These are phyloP conservation scores for Bombus ignitus DNA, from an alignment of 1,140 invertebrate genomes.

Conservation along the genomic window DNA sequence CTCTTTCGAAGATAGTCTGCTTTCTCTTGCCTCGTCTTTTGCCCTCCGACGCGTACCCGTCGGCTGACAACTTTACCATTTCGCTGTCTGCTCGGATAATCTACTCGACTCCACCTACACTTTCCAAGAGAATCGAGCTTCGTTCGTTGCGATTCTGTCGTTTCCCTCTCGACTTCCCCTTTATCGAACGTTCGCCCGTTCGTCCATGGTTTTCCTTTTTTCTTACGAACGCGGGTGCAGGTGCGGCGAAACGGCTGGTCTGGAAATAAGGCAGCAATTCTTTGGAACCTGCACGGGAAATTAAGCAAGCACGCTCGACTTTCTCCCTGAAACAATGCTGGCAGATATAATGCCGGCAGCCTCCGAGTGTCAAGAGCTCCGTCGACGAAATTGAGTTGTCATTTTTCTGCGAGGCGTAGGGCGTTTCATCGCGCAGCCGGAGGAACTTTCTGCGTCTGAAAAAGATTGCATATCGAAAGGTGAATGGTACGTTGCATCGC, in stretches of 20 bases:
- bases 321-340: background rate
- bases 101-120: conserved; percentile 57
- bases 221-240: background rate
- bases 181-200: background rate
- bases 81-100: conserved; percentile 74
- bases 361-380: background rate
- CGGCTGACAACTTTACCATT: conserved; percentile 72
- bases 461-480: background rate
- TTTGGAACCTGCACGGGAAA: conserved; percentile 3
- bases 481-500: background rate
- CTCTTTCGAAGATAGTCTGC: background rate
- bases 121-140: conserved; percentile 12
- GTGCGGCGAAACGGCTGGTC: conserved; percentile 14
- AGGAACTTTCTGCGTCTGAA: background rate
- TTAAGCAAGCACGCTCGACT: background rate
- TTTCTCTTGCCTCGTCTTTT: conserved; percentile 51
- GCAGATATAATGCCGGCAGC: background rate
- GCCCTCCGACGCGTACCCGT: conserved; percentile 39
- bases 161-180: background rate
- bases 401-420: background rate
- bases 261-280: conserved; percentile 19
- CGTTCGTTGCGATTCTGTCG: background rate
- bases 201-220: background rate
- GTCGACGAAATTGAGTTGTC: conserved; percentile 20
- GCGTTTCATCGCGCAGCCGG: no score